Evolutionary conservation across 2,888 invertebrate genomes (phyloP).

Genomic region (Allolobophora icterica): DNA sequence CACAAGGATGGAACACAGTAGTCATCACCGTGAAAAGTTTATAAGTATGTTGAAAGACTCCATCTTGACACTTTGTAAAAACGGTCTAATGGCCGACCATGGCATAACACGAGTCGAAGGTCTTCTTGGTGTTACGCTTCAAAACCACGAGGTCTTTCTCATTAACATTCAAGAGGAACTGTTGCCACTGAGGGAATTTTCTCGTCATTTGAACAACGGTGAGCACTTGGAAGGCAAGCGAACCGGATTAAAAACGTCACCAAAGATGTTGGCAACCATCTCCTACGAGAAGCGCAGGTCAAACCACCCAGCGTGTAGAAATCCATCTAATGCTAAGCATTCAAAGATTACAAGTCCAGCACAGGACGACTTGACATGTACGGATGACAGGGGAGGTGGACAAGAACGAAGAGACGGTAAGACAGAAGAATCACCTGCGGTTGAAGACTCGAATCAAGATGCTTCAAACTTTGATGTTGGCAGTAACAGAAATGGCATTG

Average conservation of each 20-base stretch:
- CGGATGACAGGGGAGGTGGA: background rate
- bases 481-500: background rate
- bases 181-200: background rate
- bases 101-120: slow-evolving; percentile 28
- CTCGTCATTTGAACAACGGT: background rate
- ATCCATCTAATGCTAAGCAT: background rate
- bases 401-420: background rate
- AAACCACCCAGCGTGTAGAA: background rate
- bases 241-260: background rate
- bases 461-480: background rate
- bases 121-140: slow-evolving; percentile 19
- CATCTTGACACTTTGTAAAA: slow-evolving; percentile 29
- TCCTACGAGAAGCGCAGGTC: background rate
- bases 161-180: slow-evolving; percentile 28
- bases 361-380: background rate
- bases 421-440: background rate
- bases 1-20: background rate
- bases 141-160: slow-evolving; percentile 31
- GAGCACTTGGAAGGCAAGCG: background rate
- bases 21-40: slow-evolving; percentile 27
- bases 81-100: background rate
- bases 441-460: background rate
- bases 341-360: background rate
- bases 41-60: slow-evolving; percentile 22
- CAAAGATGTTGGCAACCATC: background rate